Evolutionary conservation across 2,113 vertebrate genomes (phyloP), one percentile per base, ranked within the genome.

Genomic region (Stigmatopora nigra): DNA sequence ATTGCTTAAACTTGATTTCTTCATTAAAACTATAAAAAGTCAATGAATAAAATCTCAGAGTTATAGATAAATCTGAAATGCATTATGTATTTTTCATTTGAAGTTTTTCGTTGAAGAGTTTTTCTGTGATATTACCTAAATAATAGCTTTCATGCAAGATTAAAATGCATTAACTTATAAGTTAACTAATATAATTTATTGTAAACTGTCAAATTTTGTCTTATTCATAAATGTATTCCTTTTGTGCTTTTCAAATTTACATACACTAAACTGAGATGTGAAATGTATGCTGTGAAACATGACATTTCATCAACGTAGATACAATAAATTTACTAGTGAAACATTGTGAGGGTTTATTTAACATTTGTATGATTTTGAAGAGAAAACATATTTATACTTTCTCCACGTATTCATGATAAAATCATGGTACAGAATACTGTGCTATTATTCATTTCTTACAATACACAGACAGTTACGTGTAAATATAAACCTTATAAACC

Each of bases 371-470:
- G 3, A 31, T 31, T 31, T 2, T 31, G 25, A 31, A 31, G 25
- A 31, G 25, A 31, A 31, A 31, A 31, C 1, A 31, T 78, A 80
- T 86, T 87, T 78, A 85, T 88, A 15, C 4, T 61, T 19, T 14
- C 35, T 59, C 17, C 7, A 31, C 2, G 16, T 19, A 58, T 2
- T 59, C 1, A 38, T 59, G 35, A 16, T 59, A 36, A 6, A 59
- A 59, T 36, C 35, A 59, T 11, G 38, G 6, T 3, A 46, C 10
- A 61, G 17, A 12, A 61, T 61, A 19, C 22, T 15, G 4, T 25
- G 67, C 77, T 87, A 80, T 83, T 82, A 73, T 79, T 35, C 45
- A 5, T 12, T 35, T n/a, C 38, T 36, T 51, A 61, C 57, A 55
- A 63, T 46, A 51, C 53, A 52, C 68, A 71, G 65, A 44, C 57